Conservation (phyloP, 2,797 vertebrate genomes). For the Poeciliopsis presidionis region DNA sequence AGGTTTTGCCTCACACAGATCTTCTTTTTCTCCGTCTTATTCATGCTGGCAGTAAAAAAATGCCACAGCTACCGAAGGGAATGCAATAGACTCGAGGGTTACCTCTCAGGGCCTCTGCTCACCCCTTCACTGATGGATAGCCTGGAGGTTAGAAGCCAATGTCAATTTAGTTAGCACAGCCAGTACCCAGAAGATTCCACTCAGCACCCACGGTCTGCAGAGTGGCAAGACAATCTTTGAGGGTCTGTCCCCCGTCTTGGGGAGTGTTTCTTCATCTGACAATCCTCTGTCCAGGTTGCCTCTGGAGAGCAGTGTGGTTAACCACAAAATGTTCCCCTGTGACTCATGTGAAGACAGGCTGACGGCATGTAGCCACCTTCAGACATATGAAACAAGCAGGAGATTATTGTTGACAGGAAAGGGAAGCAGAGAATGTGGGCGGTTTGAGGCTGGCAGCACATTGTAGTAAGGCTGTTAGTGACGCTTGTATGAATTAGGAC, state of each 20-base stretch:
- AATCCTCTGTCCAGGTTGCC: conserved; percentile 62
- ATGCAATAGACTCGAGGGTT: conserved; percentile 57
- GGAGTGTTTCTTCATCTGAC: conserved; percentile 65
- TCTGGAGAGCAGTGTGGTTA: conserved; percentile 65
- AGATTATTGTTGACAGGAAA: conserved; percentile 59
- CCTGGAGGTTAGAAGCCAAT: conserved; percentile 74
- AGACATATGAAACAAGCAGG: conserved; percentile 62
- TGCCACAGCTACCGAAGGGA: conserved; percentile 34
- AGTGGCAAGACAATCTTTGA: conserved; percentile 55
- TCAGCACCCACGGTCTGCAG: conserved; percentile 55
- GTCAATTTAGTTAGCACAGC: conserved; percentile 78
- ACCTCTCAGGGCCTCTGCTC: conserved; percentile 48
- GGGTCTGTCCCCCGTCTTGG: conserved; percentile 43
- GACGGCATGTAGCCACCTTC: conserved; percentile 64
- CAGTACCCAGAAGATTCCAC: conserved; percentile 73
- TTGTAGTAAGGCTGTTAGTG: conserved; percentile 60
- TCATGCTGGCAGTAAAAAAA: conserved; percentile 46
- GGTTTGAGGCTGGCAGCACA: conserved; percentile 44
- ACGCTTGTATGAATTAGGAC: conserved; percentile 59
- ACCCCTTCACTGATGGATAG: conserved; percentile 70
- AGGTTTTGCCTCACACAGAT: conserved; percentile 30
- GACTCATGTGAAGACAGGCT: conserved; percentile 67
- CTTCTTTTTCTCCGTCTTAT: conserved; percentile 18
- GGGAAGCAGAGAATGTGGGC: conserved; percentile 47
- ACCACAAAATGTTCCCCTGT: conserved; percentile 65